Base-by-base conservation (phyloP, 2,888 invertebrate species). In the Globia sparganii region DNA sequence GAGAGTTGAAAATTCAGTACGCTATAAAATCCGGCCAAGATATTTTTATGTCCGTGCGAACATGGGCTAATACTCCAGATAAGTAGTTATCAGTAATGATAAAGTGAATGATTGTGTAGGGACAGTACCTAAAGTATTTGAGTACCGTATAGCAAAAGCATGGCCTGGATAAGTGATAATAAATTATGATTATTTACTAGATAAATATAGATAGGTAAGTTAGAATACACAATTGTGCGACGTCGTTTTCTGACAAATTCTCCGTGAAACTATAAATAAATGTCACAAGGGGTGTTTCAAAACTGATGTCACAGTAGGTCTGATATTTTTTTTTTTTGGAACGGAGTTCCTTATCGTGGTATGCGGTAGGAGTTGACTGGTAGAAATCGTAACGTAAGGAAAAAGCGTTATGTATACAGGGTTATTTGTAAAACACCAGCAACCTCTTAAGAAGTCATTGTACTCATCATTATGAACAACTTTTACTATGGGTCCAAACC, bases 51-150 rank as follows among this genome's bases (percentile, higher is more conserved):
- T 53, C 53, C 4, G 25, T 53, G 11, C 53, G 53, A 53, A 53
- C 11, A n/a, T 53, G 25, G 53, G 53, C 53, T 53, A 61, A 74
- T 75, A 74, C 46, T 58, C 2, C 58, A 61, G 43, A 66, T 81
- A 61, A 74, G 28, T n/a, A 66, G 25, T 72, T 80, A 84, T 72
- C 77, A 64, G 56, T 75, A 56, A 18, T 28, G 77, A 75, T 84
- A 84, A 72, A 59, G 46, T 15, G 3, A 34, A 64, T 62, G 66
- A 69, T 53, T 62, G 34, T 31, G 28, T 68, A n/a, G n/a, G 53
- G 58, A 6, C 69, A 72, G 72, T 67, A 43, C 2, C 5, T 58
- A 1, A 25, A 64, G 53, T 65, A 46, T 68, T 70, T 28, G 43
- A 72, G 59, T 69, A 64, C 49, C 53, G 34, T 31, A 37, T 8